Conservation (phyloP, 2,113 vertebrate species). For the Mormyrus iriodes region DNA sequence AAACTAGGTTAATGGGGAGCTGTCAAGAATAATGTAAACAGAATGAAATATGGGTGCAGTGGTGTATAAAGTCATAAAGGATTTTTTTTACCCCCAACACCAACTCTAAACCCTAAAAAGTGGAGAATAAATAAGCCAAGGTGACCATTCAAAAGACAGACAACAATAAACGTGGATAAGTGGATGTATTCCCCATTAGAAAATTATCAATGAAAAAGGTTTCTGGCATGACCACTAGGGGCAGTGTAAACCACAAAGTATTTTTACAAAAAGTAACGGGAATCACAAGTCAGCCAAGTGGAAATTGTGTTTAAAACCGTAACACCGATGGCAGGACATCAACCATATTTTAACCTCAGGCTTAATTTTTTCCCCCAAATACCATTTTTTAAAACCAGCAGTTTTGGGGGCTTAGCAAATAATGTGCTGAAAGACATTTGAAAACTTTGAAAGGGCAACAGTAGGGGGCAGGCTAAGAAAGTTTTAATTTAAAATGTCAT, state of each 20-base stretch:
- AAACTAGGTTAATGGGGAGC: background rate
- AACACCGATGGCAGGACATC: conserved; percentile 8
- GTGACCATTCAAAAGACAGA: background rate
- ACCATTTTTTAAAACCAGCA: background rate
- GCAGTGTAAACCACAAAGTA: conserved; percentile 69
- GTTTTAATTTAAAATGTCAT: conserved; percentile 63
- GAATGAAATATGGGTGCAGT: background rate
- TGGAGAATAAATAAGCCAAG: background rate
- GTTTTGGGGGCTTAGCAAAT: background rate
- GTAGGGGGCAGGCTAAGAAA: conserved; percentile 72
- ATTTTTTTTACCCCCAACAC: background rate
- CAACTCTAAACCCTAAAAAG: background rate
- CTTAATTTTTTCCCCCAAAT: background rate
- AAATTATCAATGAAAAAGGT: background rate
- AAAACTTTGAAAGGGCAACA: conserved; percentile 60
- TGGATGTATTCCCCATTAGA: background rate
- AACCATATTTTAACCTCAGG: background rate
- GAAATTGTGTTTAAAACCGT: background rate
- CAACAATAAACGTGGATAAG: background rate
- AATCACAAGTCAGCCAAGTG: conserved; percentile 33
- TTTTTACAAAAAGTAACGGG: conserved; percentile 34
- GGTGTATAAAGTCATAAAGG: background rate
- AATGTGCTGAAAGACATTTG: conserved; percentile 25
- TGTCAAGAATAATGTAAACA: background rate
- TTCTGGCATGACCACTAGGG: conserved; percentile 42